These are phyloP conservation scores for Cryptoprocta ferox DNA, from an alignment of 2,797 vertebrate species.

Conservation along the genomic window DNA sequence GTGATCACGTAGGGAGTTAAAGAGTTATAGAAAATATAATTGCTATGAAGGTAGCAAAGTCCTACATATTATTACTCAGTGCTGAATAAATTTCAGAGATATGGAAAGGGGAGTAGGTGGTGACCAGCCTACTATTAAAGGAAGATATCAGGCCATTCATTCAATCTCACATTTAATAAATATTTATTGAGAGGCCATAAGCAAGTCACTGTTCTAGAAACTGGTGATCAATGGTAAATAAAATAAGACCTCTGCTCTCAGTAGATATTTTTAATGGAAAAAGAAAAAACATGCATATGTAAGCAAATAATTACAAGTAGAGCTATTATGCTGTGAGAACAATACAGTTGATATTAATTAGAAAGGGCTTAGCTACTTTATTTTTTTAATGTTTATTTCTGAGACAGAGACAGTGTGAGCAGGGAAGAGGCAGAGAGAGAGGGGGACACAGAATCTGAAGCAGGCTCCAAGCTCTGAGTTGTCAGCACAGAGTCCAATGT, in stretches of 20 bases:
- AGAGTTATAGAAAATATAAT: background rate
- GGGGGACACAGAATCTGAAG: too few relatives aligned
- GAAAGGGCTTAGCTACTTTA: background rate
- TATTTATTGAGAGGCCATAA: background rate
- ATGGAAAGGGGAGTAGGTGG: background rate
- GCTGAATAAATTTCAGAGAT: background rate
- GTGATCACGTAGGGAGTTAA: background rate
- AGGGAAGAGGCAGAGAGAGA: too few relatives aligned
- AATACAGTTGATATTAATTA: background rate
- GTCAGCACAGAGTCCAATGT: too few relatives aligned
- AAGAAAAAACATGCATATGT: background rate
- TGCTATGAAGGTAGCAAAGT: background rate
- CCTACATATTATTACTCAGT: background rate
- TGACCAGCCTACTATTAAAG: background rate
- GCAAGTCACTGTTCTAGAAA: background rate
- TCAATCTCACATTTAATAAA: background rate
- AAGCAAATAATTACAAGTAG: background rate
- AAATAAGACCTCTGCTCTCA: background rate
- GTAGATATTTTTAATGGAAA: background rate
- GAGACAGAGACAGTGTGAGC: too few relatives aligned
- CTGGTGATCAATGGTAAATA: background rate
- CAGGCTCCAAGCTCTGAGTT: too few relatives aligned
- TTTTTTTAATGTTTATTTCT: too few relatives aligned
- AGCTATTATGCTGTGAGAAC: background rate
- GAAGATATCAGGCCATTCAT: background rate